Evolutionary conservation across 2,888 invertebrate genomes (phyloP), one percentile per base, ranked within the genome.

Genomic region (Amphipoea oculea): DNA sequence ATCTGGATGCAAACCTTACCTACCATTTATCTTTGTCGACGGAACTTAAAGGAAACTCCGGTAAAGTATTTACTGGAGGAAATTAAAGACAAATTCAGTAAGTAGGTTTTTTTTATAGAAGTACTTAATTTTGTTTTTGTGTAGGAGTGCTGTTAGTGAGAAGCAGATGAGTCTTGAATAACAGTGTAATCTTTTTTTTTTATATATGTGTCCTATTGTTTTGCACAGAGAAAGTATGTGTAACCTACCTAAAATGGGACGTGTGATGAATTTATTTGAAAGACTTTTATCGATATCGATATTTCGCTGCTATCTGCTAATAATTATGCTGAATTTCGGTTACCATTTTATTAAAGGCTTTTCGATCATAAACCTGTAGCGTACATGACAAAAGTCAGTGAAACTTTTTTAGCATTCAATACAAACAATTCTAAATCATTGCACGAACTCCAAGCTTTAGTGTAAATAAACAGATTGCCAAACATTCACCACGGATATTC

Each of bases 11-110:
- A 93, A 92, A 93, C 91, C 90, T 90, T 91, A 84, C 84, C 79
- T 82, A 82, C 92, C 93, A 94, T 95, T 94, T 94, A 94, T 95
- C 95, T 94, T 91, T 91, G 95, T 95, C 94, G 90, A 79, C 77
- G 80, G 83, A 94, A 93, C 93, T 93, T 91, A 89, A 86, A 84
- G 88, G 86, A 85, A 91, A 90, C 89, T 92, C 89, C 54, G 82
- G 71, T 89, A 82, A 92, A 92, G 93, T 92, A 93, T 94, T 95
- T 94, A 94, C 92, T 91, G 87, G 88, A 86, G 80, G 89, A 92
- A 94, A 94, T 94, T 94, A 93, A 92, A 91, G 92, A 92, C 93
- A 92, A 94, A 93, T 94, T 94, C 84, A 86, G 88, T 79, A 79
- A 62, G 81, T 75, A 82, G 4, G 87, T 87, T 92, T 92, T 89